Base-by-base conservation (phyloP, 2,888 invertebrate genomes). In the Nemotelus nigrinus region DNA sequence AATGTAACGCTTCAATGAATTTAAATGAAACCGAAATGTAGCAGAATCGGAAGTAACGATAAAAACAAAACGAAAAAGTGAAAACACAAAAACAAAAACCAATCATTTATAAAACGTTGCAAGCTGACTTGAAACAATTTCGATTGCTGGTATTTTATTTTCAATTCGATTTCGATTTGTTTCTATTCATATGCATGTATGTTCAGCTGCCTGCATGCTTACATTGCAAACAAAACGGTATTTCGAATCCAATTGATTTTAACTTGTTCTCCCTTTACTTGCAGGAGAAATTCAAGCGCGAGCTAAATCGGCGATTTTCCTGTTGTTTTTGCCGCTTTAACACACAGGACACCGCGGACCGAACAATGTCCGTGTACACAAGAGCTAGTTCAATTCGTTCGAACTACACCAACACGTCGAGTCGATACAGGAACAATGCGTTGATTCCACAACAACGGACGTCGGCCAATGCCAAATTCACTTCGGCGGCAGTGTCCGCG, bases 251-350 rank as follows among this genome's bases (percentile, higher is more conserved):
- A 70, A 70, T 70, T 48, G 55, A 70, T 70, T 70, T 70, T 8
- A 48, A 70, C 70, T 55, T 55, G 53, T 41, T 55, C 55, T 70
- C 10, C 7, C n/a, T 55, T 43, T 77, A 25, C 81, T 87, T 88
- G 0, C 87, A 94, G 93, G 94, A 93, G 85, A 94, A 94, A 85
- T 94, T 94, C 86, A 93, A 93, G 85, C 90, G 93, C 71, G 94
- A 94, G 86, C 93, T 94, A 83, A 91, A 91, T 82, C 91, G 92
- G 82, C 89, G 93, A 3, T 92, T 93, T 81, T 89, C 91, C 2
- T 90, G 90, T 79, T 89, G 90, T 65, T 88, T 85, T 76, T 86
- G 85, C 68, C 85, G 85, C 78, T 85, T 86, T 77, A 83, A 84
- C 58, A 84, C 84, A 1, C 84, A 82, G 10, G 86, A 85, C 2